Percentiles rank a stretch among this genome's conserved stretches.
Evolutionary conservation across 2,113 vertebrate species (phyloP).

Genomic region (Ceyx melanurus): DNA sequence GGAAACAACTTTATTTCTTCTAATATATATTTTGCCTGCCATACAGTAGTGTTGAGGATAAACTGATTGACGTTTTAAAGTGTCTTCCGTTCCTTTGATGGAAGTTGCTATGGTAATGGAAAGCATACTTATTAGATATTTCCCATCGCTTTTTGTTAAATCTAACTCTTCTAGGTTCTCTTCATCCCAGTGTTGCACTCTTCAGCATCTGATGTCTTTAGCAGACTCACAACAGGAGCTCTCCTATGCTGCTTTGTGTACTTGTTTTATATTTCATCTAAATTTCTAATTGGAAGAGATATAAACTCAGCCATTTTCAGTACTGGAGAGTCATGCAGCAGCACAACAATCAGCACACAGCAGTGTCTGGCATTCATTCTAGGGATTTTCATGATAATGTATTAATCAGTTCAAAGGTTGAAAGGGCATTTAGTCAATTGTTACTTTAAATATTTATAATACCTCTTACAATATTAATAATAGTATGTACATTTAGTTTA

Average conservation of each 20-base stretch:
- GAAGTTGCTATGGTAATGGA: slow-evolving; percentile 55
- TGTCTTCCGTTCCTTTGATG: slow-evolving; percentile 22
- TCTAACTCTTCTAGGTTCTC: background rate
- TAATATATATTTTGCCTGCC: slow-evolving; percentile 50
- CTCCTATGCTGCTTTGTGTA: background rate
- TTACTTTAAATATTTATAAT: background rate
- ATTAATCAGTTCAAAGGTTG: background rate
- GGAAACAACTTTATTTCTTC: slow-evolving; percentile 33
- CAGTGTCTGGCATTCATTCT: background rate
- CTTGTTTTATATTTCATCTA: background rate
- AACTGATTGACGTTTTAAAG: slow-evolving; percentile 59
- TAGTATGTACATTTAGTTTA: background rate
- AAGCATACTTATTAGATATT: slow-evolving; percentile 44
- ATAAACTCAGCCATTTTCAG: background rate
- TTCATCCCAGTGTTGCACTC: background rate
- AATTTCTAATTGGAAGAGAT: background rate
- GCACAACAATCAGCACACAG: background rate
- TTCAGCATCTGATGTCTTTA: background rate
- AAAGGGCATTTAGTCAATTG: background rate
- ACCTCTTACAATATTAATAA: background rate
- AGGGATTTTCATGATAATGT: background rate
- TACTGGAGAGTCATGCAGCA: background rate
- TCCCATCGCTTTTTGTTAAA: slow-evolving; percentile 20
- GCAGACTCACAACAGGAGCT: background rate
- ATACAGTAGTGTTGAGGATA: slow-evolving; percentile 17